Evolutionary conservation across 2,113 vertebrate species (phyloP).

Genomic region (Thryonomys swinderianus): DNA sequence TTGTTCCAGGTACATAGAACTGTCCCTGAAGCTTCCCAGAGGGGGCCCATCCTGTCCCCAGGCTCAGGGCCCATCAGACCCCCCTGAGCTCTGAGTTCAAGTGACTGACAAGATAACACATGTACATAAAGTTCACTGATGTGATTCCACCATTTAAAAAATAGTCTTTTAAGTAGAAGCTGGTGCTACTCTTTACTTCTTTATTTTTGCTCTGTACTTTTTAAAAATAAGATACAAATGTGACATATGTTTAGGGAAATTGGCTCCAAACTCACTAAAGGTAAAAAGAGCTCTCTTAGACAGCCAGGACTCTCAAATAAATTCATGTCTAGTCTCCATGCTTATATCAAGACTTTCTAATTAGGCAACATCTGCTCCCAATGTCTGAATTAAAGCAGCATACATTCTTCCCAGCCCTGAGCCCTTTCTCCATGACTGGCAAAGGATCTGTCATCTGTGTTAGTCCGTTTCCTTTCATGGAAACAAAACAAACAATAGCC

Average conservation of each 20-base stretch:
- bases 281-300: slow-evolving; percentile 64
- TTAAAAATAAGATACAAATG: slow-evolving; percentile 72
- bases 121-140: not conserved
- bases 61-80: fast-evolving
- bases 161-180: slow-evolving; percentile 59
- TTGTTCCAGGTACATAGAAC: not conserved
- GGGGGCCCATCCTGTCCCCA: not conserved
- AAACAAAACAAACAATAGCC: not conserved
- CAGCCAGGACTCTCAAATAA: not conserved
- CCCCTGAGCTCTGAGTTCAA: not conserved
- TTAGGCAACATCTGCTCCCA: not conserved
- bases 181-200: slow-evolving; percentile 46
- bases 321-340: not conserved
- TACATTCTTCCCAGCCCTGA: not conserved
- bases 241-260: slow-evolving; percentile 59
- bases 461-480: not conserved
- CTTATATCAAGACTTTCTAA: not conserved
- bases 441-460: not conserved
- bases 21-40: not conserved
- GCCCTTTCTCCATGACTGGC: not conserved
- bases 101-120: slow-evolving; percentile 13
- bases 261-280: slow-evolving; percentile 55
- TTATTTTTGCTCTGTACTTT: slow-evolving; percentile 36
- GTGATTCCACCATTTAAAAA: slow-evolving; percentile 58
- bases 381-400: not conserved